phyloP scores from a whole-genome alignment of 2,797 vertebrate genomes.

The Smutsia temminckii region DNA sequence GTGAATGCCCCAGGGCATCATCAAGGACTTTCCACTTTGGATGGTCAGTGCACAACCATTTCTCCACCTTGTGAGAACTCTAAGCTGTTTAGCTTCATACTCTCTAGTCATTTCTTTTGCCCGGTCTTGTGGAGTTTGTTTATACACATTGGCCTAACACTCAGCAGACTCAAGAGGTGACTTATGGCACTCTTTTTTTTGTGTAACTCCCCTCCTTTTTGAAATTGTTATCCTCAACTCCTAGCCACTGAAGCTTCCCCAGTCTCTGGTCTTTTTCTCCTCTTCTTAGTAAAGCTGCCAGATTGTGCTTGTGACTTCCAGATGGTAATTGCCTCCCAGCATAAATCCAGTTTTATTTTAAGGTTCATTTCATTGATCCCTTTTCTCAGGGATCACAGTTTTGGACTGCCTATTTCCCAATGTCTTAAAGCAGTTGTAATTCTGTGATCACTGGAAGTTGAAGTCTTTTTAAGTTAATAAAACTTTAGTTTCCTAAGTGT shows the following conservation, averaged over 20 bases:
- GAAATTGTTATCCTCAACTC: neutral
- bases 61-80: neutral
- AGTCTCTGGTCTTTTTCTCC: neutral
- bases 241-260: neutral
- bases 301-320: neutral
- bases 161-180: neutral
- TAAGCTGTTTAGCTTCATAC: neutral
- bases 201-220: neutral
- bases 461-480: conserved; percentile 14
- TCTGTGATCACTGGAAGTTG: neutral
- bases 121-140: neutral
- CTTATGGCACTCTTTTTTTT: neutral
- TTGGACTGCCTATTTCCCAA: neutral
- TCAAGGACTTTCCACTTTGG: neutral
- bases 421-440: conserved; percentile 1
- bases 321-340: neutral
- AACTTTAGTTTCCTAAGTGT: neutral
- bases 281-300: neutral
- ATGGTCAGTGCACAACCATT: neutral
- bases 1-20: neutral
- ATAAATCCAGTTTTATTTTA: neutral
- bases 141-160: neutral
- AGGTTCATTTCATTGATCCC: neutral
- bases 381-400: neutral
- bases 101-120: neutral